Evolutionary conservation across 2,113 vertebrate species (phyloP), one percentile per base, ranked within the genome.

Genomic region (Chlorocebus sabaeus): DNA sequence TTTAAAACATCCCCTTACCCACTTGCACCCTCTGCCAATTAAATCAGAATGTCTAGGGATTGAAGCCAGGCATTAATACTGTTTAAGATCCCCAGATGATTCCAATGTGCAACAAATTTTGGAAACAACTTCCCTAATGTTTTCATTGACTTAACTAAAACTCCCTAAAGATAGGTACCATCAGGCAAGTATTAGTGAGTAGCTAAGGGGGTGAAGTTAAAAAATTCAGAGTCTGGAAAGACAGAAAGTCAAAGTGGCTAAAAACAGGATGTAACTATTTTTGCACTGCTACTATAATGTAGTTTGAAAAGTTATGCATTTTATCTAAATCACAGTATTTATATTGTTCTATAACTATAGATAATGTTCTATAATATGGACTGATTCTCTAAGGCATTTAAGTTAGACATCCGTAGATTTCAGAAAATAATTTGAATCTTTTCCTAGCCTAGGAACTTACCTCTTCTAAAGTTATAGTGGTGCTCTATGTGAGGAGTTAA

Each of bases 251-350:
- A 79, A 82, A 81, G 40, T 38, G 85, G 9, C 16, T 81, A 89
- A 79, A 80, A 90, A 20, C 3, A 89, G 40, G 40, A 52, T 59
- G n/a, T 55, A 73, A 67, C 27, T 75, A 59, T 55, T 89, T 83
- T 92, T 93, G 50, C 25, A 83, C 22, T 85, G 30, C 57, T 73
- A 9, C 18, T 59, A 14, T n/a, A 73, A 84, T 52, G 48, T 40
- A 79, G 38, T 70, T 83, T 9, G 23, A 75, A 95, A 70, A 87
- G 27, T 48, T 90, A 40, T 61, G 8, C 4, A 61, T 90, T 90
- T 97, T 50, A 72, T 93, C 57, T 96, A 90, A 81, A 76, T 78
- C 81, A 89, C 14, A 88, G 25, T 50, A 90, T 72, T 84, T 96
- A 10, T 81, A 45, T 76, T 85, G 27, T 81, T 95, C 50, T 5